Percentiles rank a stretch among this genome's conserved stretches.
Evolutionary conservation across 2,888 invertebrate genomes (phyloP).

Genomic region (Nemurella pictetii): DNA sequence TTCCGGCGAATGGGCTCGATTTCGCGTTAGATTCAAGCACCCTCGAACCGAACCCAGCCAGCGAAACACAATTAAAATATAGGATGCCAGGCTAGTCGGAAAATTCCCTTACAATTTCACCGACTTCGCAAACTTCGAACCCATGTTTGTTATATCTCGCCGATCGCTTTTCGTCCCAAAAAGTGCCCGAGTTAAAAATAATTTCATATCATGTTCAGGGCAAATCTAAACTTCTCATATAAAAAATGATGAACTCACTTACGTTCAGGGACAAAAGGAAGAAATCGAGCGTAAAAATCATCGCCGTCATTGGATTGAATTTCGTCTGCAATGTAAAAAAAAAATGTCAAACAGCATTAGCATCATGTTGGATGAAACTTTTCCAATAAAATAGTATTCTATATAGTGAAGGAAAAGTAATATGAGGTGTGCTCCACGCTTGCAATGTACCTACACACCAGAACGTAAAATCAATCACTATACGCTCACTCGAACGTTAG

Average conservation of each 20-base stretch:
- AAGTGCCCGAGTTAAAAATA: background rate
- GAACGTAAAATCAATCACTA: too few relatives aligned
- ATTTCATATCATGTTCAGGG: background rate
- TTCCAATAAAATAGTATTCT: too few relatives aligned
- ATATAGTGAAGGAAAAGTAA: too few relatives aligned
- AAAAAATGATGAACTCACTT: constrained; percentile 54
- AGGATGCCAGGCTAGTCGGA: background rate
- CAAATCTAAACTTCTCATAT: background rate
- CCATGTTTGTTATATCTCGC: too few relatives aligned
- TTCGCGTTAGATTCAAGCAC: background rate
- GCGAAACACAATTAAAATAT: background rate
- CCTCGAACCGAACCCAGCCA: background rate
- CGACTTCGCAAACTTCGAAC: background rate
- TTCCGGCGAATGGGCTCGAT: background rate
- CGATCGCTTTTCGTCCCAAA: background rate
- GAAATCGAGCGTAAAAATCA: constrained; percentile 76
- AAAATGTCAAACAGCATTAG: constrained; percentile 4
- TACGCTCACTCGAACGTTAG: too few relatives aligned
- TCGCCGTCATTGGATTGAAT: constrained; percentile 74
- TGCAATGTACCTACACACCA: too few relatives aligned
- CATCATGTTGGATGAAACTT: background rate
- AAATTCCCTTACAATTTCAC: background rate
- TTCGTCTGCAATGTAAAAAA: constrained; percentile 61
- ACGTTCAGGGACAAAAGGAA: constrained; percentile 77
- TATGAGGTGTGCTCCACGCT: too few relatives aligned